Evolutionary conservation across 2,888 invertebrate species (phyloP).

Genomic region (Merodon equestris): DNA sequence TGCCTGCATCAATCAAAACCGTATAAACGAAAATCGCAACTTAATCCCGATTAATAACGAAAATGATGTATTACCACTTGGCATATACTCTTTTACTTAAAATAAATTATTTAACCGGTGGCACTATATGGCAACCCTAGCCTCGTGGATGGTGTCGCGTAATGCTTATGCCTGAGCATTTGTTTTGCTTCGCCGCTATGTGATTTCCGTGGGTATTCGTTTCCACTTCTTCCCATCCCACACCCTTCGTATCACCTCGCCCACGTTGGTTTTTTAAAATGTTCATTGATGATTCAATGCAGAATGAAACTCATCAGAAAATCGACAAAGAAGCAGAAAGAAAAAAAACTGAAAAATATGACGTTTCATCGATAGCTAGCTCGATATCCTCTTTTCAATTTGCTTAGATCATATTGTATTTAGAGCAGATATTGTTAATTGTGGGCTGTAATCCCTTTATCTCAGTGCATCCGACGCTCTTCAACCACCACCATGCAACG

Average conservation of each 20-base stretch:
- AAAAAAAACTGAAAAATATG: slow-evolving; percentile 5
- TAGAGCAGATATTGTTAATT: no score
- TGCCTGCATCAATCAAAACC: no score
- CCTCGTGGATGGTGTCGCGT: no score
- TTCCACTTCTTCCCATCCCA: not conserved
- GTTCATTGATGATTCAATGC: slow-evolving; percentile 49
- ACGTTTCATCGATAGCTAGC: slow-evolving; percentile 24
- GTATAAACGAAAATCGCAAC: no score
- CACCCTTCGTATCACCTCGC: slow-evolving; percentile 14
- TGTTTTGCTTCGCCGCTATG: slow-evolving; percentile 41
- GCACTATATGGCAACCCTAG: slow-evolving; percentile 29
- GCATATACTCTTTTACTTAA: no score
- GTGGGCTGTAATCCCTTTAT: no score
- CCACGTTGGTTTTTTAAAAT: not conserved
- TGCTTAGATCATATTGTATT: no score
- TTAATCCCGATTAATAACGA: no score
- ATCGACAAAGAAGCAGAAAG: slow-evolving; percentile 15
- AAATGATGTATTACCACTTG: not conserved
- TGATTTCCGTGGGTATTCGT: slow-evolving; percentile 4
- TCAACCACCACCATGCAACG: no score
- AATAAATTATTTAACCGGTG: no score
- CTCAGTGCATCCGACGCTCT: no score
- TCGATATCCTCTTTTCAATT: slow-evolving; percentile 2
- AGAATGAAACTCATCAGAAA: not conserved
- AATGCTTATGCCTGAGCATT: not conserved